Evolutionary conservation across 2,113 vertebrate genomes (phyloP).

Genomic region (Psilopsiagon aurifrons): DNA sequence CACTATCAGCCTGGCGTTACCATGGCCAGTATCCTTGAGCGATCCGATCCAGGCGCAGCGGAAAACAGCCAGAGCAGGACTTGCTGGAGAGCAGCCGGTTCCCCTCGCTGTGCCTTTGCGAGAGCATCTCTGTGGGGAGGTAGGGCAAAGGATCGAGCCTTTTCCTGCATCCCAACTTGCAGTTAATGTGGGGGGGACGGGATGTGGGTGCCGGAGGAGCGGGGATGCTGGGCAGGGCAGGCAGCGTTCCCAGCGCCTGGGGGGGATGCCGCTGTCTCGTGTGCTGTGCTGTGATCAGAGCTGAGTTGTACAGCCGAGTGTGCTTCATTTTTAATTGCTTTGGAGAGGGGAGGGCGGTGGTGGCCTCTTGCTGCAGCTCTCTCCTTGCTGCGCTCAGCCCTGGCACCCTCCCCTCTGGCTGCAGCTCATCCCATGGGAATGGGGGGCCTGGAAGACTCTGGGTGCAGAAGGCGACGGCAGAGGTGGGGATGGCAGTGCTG

Average conservation of each 20-base stretch:
- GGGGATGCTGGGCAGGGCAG: background rate
- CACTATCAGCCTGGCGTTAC: background rate
- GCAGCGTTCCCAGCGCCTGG: background rate
- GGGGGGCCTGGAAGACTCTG: background rate
- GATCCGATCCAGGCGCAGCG: background rate
- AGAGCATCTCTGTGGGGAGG: background rate
- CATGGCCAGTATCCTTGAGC: slow-evolving; percentile 32
- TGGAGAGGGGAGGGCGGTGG: background rate
- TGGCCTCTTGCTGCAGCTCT: background rate
- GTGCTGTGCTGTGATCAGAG: slow-evolving; percentile 21
- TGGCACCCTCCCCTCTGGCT: background rate
- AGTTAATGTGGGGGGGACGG: accelerated
- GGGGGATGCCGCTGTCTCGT: background rate
- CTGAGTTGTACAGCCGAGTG: slow-evolving; percentile 59
- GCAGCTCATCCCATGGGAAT: background rate
- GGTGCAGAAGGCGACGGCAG: background rate
- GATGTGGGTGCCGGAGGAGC: accelerated
- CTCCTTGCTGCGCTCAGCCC: background rate
- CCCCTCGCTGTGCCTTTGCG: background rate
- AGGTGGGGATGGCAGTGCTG: background rate
- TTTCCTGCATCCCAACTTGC: background rate
- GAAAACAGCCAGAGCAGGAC: background rate
- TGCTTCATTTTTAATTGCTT: slow-evolving; percentile 63
- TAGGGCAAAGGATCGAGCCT: background rate
- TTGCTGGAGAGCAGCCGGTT: background rate